Base-by-base conservation (phyloP, 2,797 vertebrate species). In the Amphiprion clarkii region DNA sequence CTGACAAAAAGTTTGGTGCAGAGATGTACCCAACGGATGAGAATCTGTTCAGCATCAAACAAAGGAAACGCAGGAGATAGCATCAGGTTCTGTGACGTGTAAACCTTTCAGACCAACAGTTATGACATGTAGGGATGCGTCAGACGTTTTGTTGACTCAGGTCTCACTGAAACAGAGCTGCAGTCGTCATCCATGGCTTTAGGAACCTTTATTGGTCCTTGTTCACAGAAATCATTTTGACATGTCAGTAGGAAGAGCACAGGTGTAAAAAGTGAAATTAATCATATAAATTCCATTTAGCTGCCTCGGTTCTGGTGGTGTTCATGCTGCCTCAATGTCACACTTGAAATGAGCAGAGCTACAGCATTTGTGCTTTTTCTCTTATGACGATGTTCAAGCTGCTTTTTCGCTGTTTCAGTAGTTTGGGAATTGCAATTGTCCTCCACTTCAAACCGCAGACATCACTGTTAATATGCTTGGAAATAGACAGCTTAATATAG, bases 1-100 rank as follows among this genome's bases (percentile, higher is more conserved):
- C 59, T 3, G 39, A 58, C 4, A 90, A 85, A 75, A 86, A 87
- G 8, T 13, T 0, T 2, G 39, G 14, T 0, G 56, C 57, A 0
- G 53, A 69, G 17, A 72, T 68, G 73, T 84, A 92, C 71, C 88
- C 88, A 23, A 68, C 77, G 0, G 93, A 95, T 27, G 94, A 95
- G 80, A 91, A 96, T 85, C 91, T 96, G 70, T 96, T 96, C 63
- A 54, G 48, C 55, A 95, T 96, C 76, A 95, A 95, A 86, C 94
- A 95, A 76, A 93, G 83, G 78, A 92, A 78, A 74, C 51, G 61
- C 59, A 90, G 58, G 5, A 87, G 78, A 85, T 86, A 85, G 49
- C 62, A 60, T 46, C 42, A 5, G 10, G 49, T 17, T 27, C 16
- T 67, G 36, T 71, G 59, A 62, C 1, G 7, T 21, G 52, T 19